A percentile compares a stretch with the other conserved stretches of the same genome.
Conservation (phyloP, 2,113 vertebrate genomes). For the Leucopternis melanops region DNA sequence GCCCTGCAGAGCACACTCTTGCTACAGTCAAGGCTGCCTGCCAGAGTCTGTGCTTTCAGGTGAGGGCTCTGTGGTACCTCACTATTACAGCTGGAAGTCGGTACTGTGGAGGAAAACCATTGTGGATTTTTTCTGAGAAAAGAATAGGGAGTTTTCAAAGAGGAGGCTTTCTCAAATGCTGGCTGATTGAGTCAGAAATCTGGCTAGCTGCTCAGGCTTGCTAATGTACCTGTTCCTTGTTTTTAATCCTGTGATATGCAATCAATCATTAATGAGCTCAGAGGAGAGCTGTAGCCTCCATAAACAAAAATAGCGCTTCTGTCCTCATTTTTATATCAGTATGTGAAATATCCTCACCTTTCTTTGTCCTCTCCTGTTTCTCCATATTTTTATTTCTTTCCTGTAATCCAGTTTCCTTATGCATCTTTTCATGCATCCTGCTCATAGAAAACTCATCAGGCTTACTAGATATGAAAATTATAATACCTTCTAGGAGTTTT, state of each 20-base stretch:
- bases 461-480: background rate
- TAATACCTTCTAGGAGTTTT: background rate
- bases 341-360: background rate
- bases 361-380: background rate
- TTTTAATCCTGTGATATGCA: background rate
- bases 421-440: background rate
- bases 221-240: background rate
- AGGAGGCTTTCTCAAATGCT: background rate
- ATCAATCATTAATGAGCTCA: background rate
- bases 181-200: background rate
- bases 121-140: background rate
- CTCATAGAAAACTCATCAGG: background rate
- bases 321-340: background rate
- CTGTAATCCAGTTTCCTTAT: background rate
- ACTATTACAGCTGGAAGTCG: background rate
- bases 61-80: background rate
- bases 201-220: background rate
- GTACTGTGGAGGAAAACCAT: accelerated
- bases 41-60: background rate
- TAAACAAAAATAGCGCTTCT: background rate
- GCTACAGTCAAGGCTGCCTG: background rate
- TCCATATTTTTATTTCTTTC: background rate
- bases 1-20: background rate
- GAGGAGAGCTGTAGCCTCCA: background rate
- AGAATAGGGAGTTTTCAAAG: background rate